Evolutionary conservation across 1,140 invertebrate genomes (phyloP), one percentile per base, ranked within the genome.

Genomic region (Conus ventricosus): DNA sequence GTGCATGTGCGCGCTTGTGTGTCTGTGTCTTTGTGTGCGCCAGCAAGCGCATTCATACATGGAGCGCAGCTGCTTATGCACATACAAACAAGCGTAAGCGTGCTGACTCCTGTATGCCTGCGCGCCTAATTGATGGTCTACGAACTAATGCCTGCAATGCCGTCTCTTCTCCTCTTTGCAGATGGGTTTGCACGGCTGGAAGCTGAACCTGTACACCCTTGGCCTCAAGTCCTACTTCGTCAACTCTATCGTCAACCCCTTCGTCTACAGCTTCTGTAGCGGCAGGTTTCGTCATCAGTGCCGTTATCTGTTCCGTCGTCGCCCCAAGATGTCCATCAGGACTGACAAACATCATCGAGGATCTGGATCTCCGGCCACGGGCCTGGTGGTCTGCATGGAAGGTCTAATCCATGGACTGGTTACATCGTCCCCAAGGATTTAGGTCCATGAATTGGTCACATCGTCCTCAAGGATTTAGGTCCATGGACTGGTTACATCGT

Each of bases 221-320:
- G 67, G 57, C 75, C 84, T 85, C 27, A 76, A 78, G 67, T 89
- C 88, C 39, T 85, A 89, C 39, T 89, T 85, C 84, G 86, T 89
- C 83, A 89, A 89, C 88, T 54, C 53, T 27, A 75, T 85, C 84
- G 75, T 81, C 76, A 89, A 89, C 51, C 88, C 39, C 88, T 51
- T 20, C 76, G 84, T 89, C 55, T 89, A 89, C 78, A 89, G 88
- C 71, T 89, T 89, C 39, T 89, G 88, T 53, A 89, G 84, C 25
- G 84, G 25, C 17, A 51, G 76, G 8, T 89, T 89, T 60, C 71
- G 88, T 5, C 76, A 86, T 15, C 53, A 84, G 86, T 76, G 78
- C 27, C 86, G 63, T 53, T 6, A 39, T 39, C 39, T 39, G 39
- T 39, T 39, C 39, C 39, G 39, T 39, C 39, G 39, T 39, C 39